A percentile compares a stretch with the other conserved stretches of the same genome.
Evolutionary conservation across 2,113 vertebrate genomes (phyloP).

Genomic region (Petrocephalus microphthalmus): DNA sequence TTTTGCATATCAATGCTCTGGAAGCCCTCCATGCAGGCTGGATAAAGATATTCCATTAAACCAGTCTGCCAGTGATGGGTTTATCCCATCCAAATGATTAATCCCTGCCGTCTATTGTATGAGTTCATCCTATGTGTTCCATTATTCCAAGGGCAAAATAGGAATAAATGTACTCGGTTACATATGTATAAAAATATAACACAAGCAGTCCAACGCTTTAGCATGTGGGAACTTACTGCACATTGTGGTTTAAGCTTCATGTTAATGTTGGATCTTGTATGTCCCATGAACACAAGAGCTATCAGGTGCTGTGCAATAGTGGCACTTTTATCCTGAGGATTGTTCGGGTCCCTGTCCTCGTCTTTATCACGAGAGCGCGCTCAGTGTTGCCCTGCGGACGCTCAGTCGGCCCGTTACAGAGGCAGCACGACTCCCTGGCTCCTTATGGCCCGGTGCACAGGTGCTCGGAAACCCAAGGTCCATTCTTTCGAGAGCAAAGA

Average conservation of each 20-base stretch:
- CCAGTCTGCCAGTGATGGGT: not conserved
- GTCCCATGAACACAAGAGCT: not conserved
- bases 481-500: slow-evolving; percentile 9
- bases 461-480: not conserved
- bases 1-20: slow-evolving; percentile 47
- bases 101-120: not conserved
- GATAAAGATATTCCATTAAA: slow-evolving; percentile 7
- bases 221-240: not conserved
- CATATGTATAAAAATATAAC: not conserved
- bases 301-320: not conserved
- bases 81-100: not conserved
- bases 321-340: not conserved
- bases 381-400: not conserved
- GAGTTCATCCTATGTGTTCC: not conserved
- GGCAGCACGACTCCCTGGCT: not conserved
- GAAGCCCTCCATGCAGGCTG: slow-evolving; percentile 14
- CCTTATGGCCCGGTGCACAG: not conserved
- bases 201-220: not conserved
- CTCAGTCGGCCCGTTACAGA: not conserved
- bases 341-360: not conserved
- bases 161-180: not conserved
- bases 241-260: not conserved
- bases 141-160: not conserved
- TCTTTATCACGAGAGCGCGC: no score
- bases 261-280: not conserved